Base-by-base conservation (phyloP, 1,140 invertebrate genomes). In the Halesus radiatus region DNA sequence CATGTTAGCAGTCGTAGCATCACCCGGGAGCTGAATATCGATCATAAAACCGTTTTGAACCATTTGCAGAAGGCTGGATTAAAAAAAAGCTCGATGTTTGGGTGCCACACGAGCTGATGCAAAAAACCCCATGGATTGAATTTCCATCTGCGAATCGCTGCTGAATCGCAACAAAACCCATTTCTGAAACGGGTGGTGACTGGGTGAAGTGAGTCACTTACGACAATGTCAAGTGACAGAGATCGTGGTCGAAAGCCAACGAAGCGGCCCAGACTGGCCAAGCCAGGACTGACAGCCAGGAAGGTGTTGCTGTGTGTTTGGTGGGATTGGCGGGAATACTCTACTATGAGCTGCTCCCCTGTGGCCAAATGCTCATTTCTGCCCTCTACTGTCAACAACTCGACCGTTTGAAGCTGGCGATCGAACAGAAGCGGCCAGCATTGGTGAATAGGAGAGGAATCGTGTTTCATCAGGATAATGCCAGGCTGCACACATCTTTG, bases 241-340 rank as follows among this genome's bases (percentile, higher is more conserved):
- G 58, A 62, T 62, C 58, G 58, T 62, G 58, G 58, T 62, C 58
- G 58, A 62, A 62, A 62, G n/a, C 58, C 58, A 62, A 62, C 58
- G 18, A 62, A 62, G 58, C 22, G 58, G 58, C 58, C 58, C 58
- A 62, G 58, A 62, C 58, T 58, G 56, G 56, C 56, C 56, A 18
- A 58, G 56, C 56, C 56, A 58, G 56, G 58, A 7, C 58, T 62
- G 58, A 62, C 58, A 16, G 18, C 58, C 22, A 62, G 58, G 58
- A 62, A 62, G 58, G 58, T 62, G 58, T 62, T 62, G 58, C 58
- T 62, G 58, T 62, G 58, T 62, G 58, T 62, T 62, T 62, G 58
- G 58, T 62, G 58, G 58, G 58, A 62, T 62, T 62, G 58, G n/a
- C n/a, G n/a, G n/a, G n/a, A n/a, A n/a, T n/a, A n/a, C n/a, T n/a